Conservation (phyloP, 2,888 invertebrate genomes). For the Polymixis lichenea region DNA sequence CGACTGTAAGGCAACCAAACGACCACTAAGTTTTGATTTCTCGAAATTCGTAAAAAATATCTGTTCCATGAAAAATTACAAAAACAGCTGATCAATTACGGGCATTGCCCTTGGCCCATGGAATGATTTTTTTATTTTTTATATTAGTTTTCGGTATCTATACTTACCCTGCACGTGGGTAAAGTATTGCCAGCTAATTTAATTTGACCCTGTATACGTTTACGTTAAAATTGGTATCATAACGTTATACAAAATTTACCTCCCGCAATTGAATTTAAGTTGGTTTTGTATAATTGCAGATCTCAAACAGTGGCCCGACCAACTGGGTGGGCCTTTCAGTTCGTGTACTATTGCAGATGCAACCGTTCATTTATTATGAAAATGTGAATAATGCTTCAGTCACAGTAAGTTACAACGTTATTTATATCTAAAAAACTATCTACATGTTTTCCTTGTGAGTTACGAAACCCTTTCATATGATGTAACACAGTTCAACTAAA, state of each 20-base stretch:
- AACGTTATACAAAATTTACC: neutral
- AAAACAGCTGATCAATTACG: too few species aligned
- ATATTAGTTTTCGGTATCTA: too few species aligned
- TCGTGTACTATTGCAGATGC: slow-evolving; percentile 36
- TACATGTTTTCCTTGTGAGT: neutral
- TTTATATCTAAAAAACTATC: too few species aligned
- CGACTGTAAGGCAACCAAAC: too few species aligned
- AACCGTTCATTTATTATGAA: slow-evolving; percentile 22
- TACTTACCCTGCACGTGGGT: too few species aligned
- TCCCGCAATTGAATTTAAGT: neutral
- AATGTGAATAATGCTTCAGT: neutral
- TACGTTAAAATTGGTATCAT: neutral
- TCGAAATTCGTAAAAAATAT: too few species aligned
- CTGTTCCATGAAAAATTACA: too few species aligned
- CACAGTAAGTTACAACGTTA: slow-evolving; percentile 24
- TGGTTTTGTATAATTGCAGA: slow-evolving; percentile 66
- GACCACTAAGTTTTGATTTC: too few species aligned
- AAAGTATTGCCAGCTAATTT: too few species aligned
- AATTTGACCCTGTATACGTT: neutral
- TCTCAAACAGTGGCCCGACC: slow-evolving; percentile 70
- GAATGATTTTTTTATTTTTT: too few species aligned
- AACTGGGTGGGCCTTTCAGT: slow-evolving; percentile 67
- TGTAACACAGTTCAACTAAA: neutral
- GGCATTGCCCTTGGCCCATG: too few species aligned
- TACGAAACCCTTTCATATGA: neutral